Evolutionary conservation across 2,113 vertebrate species (phyloP), one percentile per base, ranked within the genome.

Genomic region (Boulengeromyrus knoepffleri): DNA sequence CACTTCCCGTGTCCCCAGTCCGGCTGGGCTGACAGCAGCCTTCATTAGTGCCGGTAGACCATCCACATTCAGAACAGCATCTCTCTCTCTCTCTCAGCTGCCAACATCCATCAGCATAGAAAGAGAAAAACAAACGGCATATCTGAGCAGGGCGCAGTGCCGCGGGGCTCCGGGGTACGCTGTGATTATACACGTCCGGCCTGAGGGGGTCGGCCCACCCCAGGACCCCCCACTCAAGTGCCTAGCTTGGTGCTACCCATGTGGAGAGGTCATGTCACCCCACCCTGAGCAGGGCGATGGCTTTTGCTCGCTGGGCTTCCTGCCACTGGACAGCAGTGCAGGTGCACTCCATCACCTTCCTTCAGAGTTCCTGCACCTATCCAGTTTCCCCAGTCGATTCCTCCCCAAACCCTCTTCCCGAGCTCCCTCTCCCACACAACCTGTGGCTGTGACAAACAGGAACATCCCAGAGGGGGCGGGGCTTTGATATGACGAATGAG

Each of bases 101-200:
- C 80, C 89, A 89, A 85, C 52, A 21, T 58, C 83, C 52, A 19
- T 62, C 77, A 85, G 53, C 12, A 19, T 27, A 24, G 39, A 84
- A 89, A 58, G 52, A 42, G 21, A 46, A 80, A 85, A 89, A 62
- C 52, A 85, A 62, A 89, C 53, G 27, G 89, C 39, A 89, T 58
- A 85, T 85, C 17, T 89, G 52, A 89, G 52, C 24, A 46, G 12
- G n/a, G 13, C 42, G 8, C 12, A 9, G 36, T n/a, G 58, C 39
- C 3, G 42, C 2, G 77, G 50, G 24, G 50, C 24, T 2, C 50
- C 0, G 52, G 21, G 1, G 39, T 1, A 36, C 24, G 42, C 10
- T 24, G 12, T 24, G 53, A 58, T 85, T 36, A 42, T 31, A 62
- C 80, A 24, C 7, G 80, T 10, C 24, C 10, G 7, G 52, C 50